These are phyloP conservation scores for Branchinecta lindahli DNA, from an alignment of 1,140 invertebrate species.

Conservation along the genomic window DNA sequence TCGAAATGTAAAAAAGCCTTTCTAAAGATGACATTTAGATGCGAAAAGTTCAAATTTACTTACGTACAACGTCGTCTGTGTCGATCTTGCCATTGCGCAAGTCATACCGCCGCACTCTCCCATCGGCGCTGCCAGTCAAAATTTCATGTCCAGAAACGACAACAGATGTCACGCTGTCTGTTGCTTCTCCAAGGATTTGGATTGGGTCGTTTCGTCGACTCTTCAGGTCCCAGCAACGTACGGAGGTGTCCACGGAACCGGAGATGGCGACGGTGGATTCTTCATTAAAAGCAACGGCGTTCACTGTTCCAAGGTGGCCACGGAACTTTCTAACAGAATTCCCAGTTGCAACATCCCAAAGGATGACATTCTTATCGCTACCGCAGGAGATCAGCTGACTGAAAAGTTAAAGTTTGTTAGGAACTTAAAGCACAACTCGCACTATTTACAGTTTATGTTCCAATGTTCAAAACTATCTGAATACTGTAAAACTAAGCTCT, in stretches of 20 bases:
- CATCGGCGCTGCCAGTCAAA: constrained; percentile 75
- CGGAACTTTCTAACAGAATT: constrained; percentile 61
- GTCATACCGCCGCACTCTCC: constrained; percentile 73
- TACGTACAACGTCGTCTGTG: constrained; percentile 70
- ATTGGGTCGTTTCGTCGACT: constrained; percentile 54
- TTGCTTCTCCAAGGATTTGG: constrained; percentile 73
- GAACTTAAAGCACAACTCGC: too few relatives aligned
- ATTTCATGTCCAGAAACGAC: constrained; percentile 61
- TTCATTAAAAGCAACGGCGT: constrained; percentile 81
- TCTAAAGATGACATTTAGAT: too few relatives aligned
- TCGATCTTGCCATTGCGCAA: constrained; percentile 63
- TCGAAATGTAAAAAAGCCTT: too few relatives aligned
- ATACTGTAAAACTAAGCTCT: too few relatives aligned
- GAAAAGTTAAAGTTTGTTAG: constrained; percentile 11
- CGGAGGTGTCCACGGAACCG: constrained; percentile 76
- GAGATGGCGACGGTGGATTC: constrained; percentile 78
- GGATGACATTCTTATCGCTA: constrained; percentile 67
- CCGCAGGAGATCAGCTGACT: constrained; percentile 72
- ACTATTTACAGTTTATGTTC: too few relatives aligned
- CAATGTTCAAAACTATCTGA: too few relatives aligned
- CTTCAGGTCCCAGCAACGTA: constrained; percentile 75
- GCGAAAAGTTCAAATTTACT: constrained; percentile 21
- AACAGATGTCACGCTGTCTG: constrained; percentile 77
- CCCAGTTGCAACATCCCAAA: constrained; percentile 79
- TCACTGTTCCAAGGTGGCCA: constrained; percentile 72